Evolutionary conservation across 1,140 invertebrate genomes (phyloP).

Genomic region (Formica exsecta): DNA sequence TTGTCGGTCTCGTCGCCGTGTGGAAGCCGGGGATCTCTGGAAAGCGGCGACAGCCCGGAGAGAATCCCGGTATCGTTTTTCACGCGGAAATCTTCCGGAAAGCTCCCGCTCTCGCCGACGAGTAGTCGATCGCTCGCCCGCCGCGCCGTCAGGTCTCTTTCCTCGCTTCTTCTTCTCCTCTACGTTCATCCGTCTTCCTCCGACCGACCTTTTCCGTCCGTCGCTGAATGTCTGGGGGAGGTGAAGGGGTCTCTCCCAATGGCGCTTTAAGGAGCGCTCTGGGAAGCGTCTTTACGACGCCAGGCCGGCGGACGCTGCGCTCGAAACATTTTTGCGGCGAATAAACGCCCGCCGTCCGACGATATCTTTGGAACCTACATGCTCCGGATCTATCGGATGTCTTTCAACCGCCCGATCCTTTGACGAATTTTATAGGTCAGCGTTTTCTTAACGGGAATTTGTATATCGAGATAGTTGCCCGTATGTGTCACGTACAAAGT

Average conservation of each 20-base stretch:
- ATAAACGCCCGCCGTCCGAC: constrained; percentile 24
- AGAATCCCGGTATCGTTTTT: constrained; percentile 66
- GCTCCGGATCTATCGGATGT: constrained; percentile 38
- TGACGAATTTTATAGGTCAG: constrained; percentile 42
- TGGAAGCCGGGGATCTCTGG: constrained; percentile 44
- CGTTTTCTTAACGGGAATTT: constrained; percentile 45
- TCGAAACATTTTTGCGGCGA: constrained; percentile 58
- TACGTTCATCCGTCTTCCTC: constrained; percentile 10
- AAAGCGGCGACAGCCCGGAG: constrained; percentile 37
- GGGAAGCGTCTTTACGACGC: constrained; percentile 61
- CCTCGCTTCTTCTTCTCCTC: constrained; percentile 34
- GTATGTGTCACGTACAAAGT: constrained; percentile 1
- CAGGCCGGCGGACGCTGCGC: constrained; percentile 14
- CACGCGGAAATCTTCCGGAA: constrained; percentile 57
- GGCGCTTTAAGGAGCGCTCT: constrained; percentile 51
- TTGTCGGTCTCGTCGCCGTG: constrained; percentile 53
- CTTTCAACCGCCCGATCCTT: constrained; percentile 41
- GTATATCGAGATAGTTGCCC: constrained; percentile 26
- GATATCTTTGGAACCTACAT: constrained; percentile 8
- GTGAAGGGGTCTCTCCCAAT: constrained; percentile 28
- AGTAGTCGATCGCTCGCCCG: constrained; percentile 44
- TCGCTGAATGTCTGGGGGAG: constrained; percentile 6
- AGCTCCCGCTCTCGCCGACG: constrained; percentile 4
- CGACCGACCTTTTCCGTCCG: constrained; percentile 29
- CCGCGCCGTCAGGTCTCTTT: constrained; percentile 48